A percentile compares a stretch with the other conserved stretches of the same genome.
phyloP scores from a whole-genome alignment of 2,888 invertebrate species.

The Baronia brevicornis region DNA sequence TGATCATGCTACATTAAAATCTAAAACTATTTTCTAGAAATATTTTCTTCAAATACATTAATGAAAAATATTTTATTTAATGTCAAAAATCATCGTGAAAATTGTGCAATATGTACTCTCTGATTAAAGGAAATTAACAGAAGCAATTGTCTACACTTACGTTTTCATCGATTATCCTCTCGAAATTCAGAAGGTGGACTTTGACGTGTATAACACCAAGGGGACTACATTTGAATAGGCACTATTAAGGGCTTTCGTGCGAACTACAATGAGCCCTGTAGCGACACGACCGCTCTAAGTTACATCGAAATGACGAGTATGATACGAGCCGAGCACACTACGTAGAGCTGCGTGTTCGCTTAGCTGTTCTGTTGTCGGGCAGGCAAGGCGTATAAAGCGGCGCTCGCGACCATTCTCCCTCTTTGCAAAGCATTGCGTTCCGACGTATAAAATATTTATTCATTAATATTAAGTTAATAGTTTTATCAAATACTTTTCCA shows the following conservation, averaged over 20 bases:
- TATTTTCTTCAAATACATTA: conserved; percentile 18
- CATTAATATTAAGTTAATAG: no score
- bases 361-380: conserved; percentile 5
- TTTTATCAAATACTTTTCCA: no score
- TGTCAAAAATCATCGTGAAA: conserved; percentile 22
- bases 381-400: conserved; percentile 7
- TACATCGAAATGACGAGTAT: conserved; percentile 63
- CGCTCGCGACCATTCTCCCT: no score
- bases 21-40: no score
- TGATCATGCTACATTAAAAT: background rate
- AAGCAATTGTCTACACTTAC: conserved; percentile 44
- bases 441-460: conserved; percentile 1
- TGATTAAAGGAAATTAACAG: conserved; percentile 18
- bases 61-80: conserved; percentile 11
- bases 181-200: conserved; percentile 50
- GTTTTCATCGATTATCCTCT: conserved; percentile 69
- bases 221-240: conserved; percentile 74
- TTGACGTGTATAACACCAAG: conserved; percentile 49
- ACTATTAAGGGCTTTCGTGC: conserved; percentile 66
- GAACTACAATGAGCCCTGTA: conserved; percentile 72
- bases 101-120: conserved; percentile 42
- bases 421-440: no score
- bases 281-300: conserved; percentile 61
- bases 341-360: conserved; percentile 6
- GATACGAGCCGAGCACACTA: conserved; percentile 18